Evolutionary conservation across 2,113 vertebrate genomes (phyloP), one percentile per base, ranked within the genome.

Genomic region (Sorex araneus): DNA sequence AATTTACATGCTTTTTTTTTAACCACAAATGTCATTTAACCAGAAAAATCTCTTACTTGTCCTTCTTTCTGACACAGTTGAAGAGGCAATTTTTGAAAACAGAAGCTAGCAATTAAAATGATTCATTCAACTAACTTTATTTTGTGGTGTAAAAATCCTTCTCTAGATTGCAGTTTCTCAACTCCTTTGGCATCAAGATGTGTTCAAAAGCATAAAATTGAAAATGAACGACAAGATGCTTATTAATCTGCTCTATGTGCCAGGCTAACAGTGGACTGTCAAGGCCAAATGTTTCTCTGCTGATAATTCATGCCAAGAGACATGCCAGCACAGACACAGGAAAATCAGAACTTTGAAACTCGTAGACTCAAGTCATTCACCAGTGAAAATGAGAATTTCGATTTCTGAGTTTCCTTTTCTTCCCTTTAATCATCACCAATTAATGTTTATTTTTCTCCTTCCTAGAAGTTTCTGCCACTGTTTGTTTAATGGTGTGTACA

Each of bases 391-490:
- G 15, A 70, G 21, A 83, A 85, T 88, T 70, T 88, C 11, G 47
- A 50, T 79, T 64, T 89, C 54, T 87, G 3, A 8, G 19, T 79
- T 2, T 71, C 63, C 77, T 87, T 91, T 76, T 30, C 32, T 78
- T 78, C 36, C 36, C 40, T 32, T 1, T 64, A 69, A 87, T 82
- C 36, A 89, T 81, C 27, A 80, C 21, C 76, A 83, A 67, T 71
- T 83, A 76, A 89, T 43, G 43, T 85, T 90, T 95, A 83, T 79
- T 88, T 96, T 96, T 47, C 94, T 96, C 74, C 69, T 86, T 97
- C 92, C 80, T 89, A 97, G 96, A 97, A 95, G 94, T 97, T 97
- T 95, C 95, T 97, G 96, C 94, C 97, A 97, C 92, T 97, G 92
- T 88, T 96, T 40, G 88, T 97, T 98, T 97, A 98, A 97, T 74